Evolutionary conservation across 2,113 vertebrate genomes (phyloP).

Genomic region (Rhabdornis inornatus): DNA sequence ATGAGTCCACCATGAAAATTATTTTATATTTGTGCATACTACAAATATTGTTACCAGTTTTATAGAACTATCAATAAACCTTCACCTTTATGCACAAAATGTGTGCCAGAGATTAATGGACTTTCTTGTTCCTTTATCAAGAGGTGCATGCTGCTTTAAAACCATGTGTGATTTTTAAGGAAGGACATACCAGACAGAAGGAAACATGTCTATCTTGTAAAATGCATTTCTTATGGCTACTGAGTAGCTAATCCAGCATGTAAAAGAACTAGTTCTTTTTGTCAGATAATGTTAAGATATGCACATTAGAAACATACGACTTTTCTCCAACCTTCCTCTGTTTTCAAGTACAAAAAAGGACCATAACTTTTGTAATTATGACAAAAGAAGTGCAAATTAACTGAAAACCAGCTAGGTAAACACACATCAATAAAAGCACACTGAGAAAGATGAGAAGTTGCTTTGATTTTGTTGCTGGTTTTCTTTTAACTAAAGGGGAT

Average conservation of each 20-base stretch:
- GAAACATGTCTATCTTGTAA: not conserved
- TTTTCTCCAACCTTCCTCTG: not conserved
- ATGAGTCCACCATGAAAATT: not conserved
- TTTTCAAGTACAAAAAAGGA: not conserved
- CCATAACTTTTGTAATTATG: not conserved
- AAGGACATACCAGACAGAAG: not conserved
- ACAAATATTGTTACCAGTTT: not conserved
- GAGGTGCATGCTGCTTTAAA: conserved; percentile 10
- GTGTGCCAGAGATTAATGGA: not conserved
- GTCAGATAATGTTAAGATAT: not conserved
- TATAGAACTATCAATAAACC: not conserved
- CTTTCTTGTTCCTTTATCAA: not conserved
- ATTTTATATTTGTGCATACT: not conserved
- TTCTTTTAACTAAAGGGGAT: not conserved
- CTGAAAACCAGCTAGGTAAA: not conserved
- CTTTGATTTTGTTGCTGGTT: not conserved
- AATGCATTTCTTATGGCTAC: not conserved
- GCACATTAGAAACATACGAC: not conserved
- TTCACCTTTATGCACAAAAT: not conserved
- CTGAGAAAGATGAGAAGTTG: not conserved
- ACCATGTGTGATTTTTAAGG: conserved; percentile 4
- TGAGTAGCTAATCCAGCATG: not conserved
- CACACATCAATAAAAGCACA: not conserved
- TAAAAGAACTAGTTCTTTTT: not conserved
- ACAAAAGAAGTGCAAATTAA: not conserved